Base-by-base conservation (phyloP, 2,113 vertebrate species). In the Anolis sagrei region DNA sequence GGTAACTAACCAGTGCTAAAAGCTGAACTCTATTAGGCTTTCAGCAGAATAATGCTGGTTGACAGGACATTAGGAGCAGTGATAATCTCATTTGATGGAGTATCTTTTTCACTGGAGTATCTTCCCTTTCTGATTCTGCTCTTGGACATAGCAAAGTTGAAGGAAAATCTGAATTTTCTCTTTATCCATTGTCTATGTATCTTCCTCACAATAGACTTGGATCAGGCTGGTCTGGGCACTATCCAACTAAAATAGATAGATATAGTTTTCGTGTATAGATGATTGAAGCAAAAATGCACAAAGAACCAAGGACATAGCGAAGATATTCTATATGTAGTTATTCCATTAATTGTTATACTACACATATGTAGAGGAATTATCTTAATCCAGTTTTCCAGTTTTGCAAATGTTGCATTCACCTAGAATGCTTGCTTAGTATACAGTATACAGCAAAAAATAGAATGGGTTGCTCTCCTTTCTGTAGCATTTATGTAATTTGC, bases 401-500 rank as follows among this genome's bases (percentile, higher is more conserved):
- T 61, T 25, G 70, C 7, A 72, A 11, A 78, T 29, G 62, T 76
- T 34, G 62, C 14, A 77, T 18, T 10, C 48, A 23, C 84, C 85
- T 85, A 36, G 0, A 8, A 72, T 25, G 68, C 54, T 5, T 8
- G 5, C 0, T 0, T 54, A 2, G 73, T 69, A 29, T 48, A 66
- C 0, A 34, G 70, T 81, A 58, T 76, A 13, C 27, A 68, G 66
- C 76, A 79, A 32, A 81, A 66, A 83, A 1, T 54, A 6, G 0
- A 25, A 69, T 0, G 73, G 13, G 58, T 27, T 0, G n/a, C 87
- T 79, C 5, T 4, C 74, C 13, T 16, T 84, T 88, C 76, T 58
- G n/a, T 78, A 11, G 27, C 69, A 29, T 64, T 90, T 73, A 84
- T 86, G 73, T 1, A 0, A 32, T 85, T 78, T 83, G 9, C 85